Conservation (phyloP, 2,113 vertebrate species). For the Myanophis thanlyinensis region DNA sequence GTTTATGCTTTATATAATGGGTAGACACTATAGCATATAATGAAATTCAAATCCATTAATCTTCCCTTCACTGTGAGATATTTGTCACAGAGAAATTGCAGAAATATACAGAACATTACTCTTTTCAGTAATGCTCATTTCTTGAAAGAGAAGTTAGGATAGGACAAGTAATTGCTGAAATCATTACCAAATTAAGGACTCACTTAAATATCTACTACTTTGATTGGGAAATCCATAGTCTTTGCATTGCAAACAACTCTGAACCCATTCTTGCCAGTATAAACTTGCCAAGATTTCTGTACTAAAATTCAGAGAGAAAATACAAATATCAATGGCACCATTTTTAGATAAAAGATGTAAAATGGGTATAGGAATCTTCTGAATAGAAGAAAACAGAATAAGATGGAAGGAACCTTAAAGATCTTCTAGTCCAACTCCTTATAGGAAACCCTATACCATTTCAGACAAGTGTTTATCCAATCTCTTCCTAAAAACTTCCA, state of each 20-base stretch:
- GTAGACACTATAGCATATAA: conserved; percentile 26
- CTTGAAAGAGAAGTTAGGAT: neutral
- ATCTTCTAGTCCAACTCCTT: too few species aligned
- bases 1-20: conserved; percentile 38
- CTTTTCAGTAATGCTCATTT: conserved; percentile 8
- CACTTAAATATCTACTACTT: neutral
- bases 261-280: neutral
- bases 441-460: too few species aligned
- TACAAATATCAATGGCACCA: neutral
- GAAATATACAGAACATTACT: neutral
- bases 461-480: too few species aligned
- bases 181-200: neutral
- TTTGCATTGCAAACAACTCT: neutral
- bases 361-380: neutral
- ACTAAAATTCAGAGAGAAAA: neutral
- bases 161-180: neutral
- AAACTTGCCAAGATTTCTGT: neutral
- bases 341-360: neutral
- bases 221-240: neutral
- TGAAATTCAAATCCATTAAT: neutral
- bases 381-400: too few species aligned
- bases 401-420: too few species aligned
- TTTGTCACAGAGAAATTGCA: neutral
- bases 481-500: too few species aligned
- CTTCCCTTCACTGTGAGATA: neutral